Evolutionary conservation across 1,140 invertebrate species (phyloP).

Genomic region (Philaenus spumarius): DNA sequence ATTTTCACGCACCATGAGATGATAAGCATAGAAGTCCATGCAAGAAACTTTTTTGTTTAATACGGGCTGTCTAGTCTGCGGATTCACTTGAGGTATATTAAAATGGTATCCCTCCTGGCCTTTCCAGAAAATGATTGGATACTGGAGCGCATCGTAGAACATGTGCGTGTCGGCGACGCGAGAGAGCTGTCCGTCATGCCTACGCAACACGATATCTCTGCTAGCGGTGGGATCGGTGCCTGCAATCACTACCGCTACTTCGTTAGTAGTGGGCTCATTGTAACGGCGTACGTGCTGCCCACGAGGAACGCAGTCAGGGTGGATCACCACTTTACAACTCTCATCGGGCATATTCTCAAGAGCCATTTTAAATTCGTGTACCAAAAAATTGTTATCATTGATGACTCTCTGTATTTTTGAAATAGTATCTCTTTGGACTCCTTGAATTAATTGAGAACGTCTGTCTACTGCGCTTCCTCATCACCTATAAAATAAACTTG

Average conservation of each 20-base stretch:
- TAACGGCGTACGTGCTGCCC: slow-evolving; percentile 29
- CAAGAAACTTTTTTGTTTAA: slow-evolving; percentile 31
- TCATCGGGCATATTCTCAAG: slow-evolving; percentile 32
- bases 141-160: slow-evolving; percentile 44
- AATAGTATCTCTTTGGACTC: slow-evolving; percentile 32
- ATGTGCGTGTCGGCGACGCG: slow-evolving; percentile 41
- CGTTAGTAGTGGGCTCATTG: slow-evolving; percentile 28
- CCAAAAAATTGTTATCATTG: slow-evolving; percentile 34
- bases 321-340: slow-evolving; percentile 26
- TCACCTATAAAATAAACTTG: slow-evolving; percentile 42
- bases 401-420: slow-evolving; percentile 35
- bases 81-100: slow-evolving; percentile 1
- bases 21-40: slow-evolving; percentile 31
- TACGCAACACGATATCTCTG: slow-evolving; percentile 32
- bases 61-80: slow-evolving; percentile 1
- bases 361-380: slow-evolving; percentile 37
- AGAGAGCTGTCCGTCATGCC: slow-evolving; percentile 24
- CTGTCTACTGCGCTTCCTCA: slow-evolving; percentile 27
- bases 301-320: slow-evolving; percentile 30
- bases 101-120: slow-evolving; percentile 35
- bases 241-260: slow-evolving; percentile 31
- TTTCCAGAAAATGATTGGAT: slow-evolving; percentile 42
- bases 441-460: slow-evolving; percentile 27
- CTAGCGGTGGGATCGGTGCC: slow-evolving; percentile 24
- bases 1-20: slow-evolving; percentile 23